These are phyloP conservation scores for Papilio glaucus DNA, from an alignment of 1,140 invertebrate genomes.

Conservation along the genomic window DNA sequence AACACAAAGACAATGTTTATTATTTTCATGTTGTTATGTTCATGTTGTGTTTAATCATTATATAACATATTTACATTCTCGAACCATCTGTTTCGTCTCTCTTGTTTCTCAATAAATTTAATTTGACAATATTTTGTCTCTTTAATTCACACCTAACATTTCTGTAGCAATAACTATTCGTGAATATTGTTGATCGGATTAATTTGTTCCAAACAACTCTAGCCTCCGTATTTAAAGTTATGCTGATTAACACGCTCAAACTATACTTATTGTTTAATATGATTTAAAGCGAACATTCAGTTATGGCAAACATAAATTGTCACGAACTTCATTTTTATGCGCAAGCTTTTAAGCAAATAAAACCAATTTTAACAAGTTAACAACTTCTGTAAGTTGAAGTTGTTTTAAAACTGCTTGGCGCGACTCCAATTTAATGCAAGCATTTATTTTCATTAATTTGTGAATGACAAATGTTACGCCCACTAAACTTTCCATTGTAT, in stretches of 20 bases:
- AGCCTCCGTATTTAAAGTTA: neutral
- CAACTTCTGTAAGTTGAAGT: constrained; percentile 23
- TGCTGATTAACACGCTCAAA: neutral
- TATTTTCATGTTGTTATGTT: too few species aligned
- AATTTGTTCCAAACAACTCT: neutral
- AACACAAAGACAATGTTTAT: too few species aligned
- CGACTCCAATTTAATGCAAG: constrained; percentile 18
- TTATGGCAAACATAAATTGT: constrained; percentile 4
- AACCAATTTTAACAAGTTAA: constrained; percentile 27
- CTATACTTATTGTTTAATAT: neutral
- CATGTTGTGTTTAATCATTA: too few species aligned
- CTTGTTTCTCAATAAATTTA: too few species aligned
- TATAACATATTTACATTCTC: too few species aligned
- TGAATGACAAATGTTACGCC: constrained; percentile 21
- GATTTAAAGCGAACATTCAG: neutral
- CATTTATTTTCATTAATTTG: constrained; percentile 25
- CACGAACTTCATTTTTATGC: constrained; percentile 23
- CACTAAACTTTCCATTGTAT: neutral
- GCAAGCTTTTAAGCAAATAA: constrained; percentile 23
- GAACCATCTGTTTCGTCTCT: too few species aligned
- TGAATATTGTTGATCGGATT: neutral
- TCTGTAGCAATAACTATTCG: too few species aligned
- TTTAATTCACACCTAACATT: too few species aligned
- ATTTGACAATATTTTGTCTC: too few species aligned
- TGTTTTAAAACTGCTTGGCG: constrained; percentile 25